These are phyloP conservation scores for Sipunculus nudus DNA, from an alignment of 2,888 invertebrate genomes.

Conservation along the genomic window DNA sequence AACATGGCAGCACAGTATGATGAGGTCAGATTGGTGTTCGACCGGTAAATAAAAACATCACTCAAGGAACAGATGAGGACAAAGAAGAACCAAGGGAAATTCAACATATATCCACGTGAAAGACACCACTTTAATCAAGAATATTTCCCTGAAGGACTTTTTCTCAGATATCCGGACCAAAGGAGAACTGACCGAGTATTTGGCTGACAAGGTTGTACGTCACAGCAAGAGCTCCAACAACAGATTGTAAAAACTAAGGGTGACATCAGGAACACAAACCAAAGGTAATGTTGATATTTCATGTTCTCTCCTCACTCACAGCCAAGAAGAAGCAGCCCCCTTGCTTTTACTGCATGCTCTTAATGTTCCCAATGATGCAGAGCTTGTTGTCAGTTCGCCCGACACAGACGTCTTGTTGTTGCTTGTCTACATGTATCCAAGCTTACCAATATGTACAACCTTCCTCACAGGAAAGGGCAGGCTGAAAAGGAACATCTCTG, in stretches of 20 bases:
- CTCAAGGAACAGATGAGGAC: constrained; percentile 23
- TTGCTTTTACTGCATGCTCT: not conserved
- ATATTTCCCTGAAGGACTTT: constrained; percentile 29
- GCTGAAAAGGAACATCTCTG: constrained; percentile 17
- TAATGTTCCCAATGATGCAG: not conserved
- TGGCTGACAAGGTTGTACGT: constrained; percentile 17
- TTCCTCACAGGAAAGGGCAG: too few species aligned
- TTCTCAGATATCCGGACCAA: constrained; percentile 23
- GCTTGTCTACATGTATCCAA: constrained; percentile 2
- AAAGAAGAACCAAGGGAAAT: constrained; percentile 25
- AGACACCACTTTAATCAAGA: constrained; percentile 24
- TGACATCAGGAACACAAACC: constrained; percentile 23
- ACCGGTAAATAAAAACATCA: constrained; percentile 21
- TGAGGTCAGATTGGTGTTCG: constrained; percentile 27
- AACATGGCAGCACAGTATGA: constrained; percentile 21
- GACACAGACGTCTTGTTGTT: constrained; percentile 2
- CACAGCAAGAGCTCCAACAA: constrained; percentile 23
- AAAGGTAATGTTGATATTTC: constrained; percentile 9
- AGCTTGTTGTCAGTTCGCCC: constrained; percentile 1
- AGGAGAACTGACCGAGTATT: constrained; percentile 23
- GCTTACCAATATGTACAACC: not conserved
- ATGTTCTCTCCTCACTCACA: constrained; percentile 1
- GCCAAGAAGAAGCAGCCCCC: constrained; percentile 3
- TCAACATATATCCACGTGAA: constrained; percentile 27
- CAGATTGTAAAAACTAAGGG: constrained; percentile 22